Evolutionary conservation across 1,140 invertebrate genomes (phyloP), one percentile per base, ranked within the genome.

Genomic region (Choristoneura fumiferana): DNA sequence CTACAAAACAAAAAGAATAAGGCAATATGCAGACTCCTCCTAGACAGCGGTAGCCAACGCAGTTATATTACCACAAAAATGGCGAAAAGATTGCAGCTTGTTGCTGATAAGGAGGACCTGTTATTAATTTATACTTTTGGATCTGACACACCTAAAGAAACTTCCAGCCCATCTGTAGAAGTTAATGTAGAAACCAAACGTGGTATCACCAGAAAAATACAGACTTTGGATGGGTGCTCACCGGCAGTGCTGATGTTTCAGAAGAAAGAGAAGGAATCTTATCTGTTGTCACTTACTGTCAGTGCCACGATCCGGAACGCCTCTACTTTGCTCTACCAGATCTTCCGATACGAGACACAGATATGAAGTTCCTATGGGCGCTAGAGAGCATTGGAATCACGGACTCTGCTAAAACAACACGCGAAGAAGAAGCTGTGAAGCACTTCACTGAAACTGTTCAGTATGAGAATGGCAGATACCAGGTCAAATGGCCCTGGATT

Each of bases 401-500:
- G 1, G 59, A 60, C 10, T 45, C 33, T n/a, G 53, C 59, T 6
- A 60, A 55, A 15, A 15, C 52, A 1, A 60, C 54, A 18, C 6
- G 34, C 34, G 8, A 60, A 49, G 59, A 60, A 17, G 59, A 55
- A 55, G 59, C 59, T 18, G 33, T 60, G 12, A 60, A 43, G 40
- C 45, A 54, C 4, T 60, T 60, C n/a, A 60, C 39, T 39, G 37
- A 43, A 0, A 55, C 59, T 0, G 39, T 60, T 1, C 5, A 54
- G 13, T 60, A 36, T 22, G 13, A 36, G 1, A 14, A 49, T 1
- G 34, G 17, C 1, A n/a, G 59, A 35, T 60, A 60, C 22, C 9
- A 55, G 13, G 53, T 60, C 3, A 60, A 54, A 14, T 60, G 59
- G 53, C 59, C 59, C 1, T 60, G 59, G 59, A 49, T 56, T 12